Evolutionary conservation across 1,140 invertebrate genomes (phyloP).

Genomic region (Agrypnia vestita): DNA sequence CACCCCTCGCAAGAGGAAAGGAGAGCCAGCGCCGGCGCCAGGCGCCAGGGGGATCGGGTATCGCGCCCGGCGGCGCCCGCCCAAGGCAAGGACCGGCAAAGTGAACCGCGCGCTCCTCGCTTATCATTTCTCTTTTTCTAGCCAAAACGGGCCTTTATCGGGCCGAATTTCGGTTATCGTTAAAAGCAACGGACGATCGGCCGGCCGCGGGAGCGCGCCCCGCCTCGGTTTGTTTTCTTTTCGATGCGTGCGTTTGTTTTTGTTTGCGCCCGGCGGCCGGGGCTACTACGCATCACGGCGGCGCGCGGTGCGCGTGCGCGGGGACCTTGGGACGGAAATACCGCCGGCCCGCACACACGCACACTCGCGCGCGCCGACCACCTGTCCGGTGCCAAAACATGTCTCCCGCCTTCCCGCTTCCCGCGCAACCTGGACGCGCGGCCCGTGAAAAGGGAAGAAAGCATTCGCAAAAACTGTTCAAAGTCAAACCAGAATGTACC

Average conservation of each 20-base stretch:
- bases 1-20: background rate
- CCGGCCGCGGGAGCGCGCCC: background rate
- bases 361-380: slow-evolving; percentile 18
- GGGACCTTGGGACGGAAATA: slow-evolving; percentile 16
- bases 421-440: too few species aligned
- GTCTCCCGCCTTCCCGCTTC: too few species aligned
- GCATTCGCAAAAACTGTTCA: too few species aligned
- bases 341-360: background rate
- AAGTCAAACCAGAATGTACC: too few species aligned
- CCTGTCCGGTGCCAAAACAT: slow-evolving; percentile 32
- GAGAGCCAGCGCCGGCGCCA: background rate
- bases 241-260: slow-evolving; percentile 4
- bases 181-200: background rate
- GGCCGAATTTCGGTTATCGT: background rate
- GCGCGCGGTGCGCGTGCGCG: background rate
- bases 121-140: background rate
- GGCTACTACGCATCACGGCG: background rate
- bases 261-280: background rate
- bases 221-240: background rate
- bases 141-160: background rate
- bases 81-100: background rate
- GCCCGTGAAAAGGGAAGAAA: too few species aligned
- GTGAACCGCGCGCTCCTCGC: background rate
- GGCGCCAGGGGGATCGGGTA: background rate
- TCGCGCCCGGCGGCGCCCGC: background rate